Conservation (phyloP, 1,140 invertebrate genomes). For the Andrena cerasifolii region DNA sequence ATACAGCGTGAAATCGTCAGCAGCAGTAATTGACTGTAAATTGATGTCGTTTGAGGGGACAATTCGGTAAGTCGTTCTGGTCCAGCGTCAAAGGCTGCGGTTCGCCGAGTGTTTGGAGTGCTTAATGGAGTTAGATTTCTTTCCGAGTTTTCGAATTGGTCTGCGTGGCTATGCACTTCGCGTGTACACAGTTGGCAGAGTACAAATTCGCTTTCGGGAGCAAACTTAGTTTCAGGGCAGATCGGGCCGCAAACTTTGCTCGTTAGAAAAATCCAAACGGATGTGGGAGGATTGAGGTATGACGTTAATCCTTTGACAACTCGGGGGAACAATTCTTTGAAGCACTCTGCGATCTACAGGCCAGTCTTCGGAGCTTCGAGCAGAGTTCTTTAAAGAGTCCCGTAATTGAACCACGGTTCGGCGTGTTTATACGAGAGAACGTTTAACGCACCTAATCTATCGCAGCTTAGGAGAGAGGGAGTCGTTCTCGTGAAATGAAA, state of each 20-base stretch:
- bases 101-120: neutral
- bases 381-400: neutral
- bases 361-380: no score
- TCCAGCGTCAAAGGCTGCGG: neutral
- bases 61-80: neutral
- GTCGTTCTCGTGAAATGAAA: constrained; percentile 22
- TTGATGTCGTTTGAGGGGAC: neutral
- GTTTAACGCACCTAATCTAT: no score
- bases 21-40: constrained; percentile 12
- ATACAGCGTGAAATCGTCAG: no score
- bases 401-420: no score
- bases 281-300: constrained; percentile 26
- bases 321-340: neutral
- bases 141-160: constrained; percentile 30
- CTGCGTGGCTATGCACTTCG: no score
- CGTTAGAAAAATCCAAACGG: constrained; percentile 31
- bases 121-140: neutral
- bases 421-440: no score
- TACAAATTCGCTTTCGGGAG: neutral
- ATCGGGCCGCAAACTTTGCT: constrained; percentile 31
- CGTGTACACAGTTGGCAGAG: neutral
- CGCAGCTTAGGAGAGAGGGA: no score
- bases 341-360: no score
- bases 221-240: constrained; percentile 19
- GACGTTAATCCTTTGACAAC: constrained; percentile 8